Evolutionary conservation across 2,888 invertebrate genomes (phyloP).

Genomic region (Drosophila nr. perissopoda): DNA sequence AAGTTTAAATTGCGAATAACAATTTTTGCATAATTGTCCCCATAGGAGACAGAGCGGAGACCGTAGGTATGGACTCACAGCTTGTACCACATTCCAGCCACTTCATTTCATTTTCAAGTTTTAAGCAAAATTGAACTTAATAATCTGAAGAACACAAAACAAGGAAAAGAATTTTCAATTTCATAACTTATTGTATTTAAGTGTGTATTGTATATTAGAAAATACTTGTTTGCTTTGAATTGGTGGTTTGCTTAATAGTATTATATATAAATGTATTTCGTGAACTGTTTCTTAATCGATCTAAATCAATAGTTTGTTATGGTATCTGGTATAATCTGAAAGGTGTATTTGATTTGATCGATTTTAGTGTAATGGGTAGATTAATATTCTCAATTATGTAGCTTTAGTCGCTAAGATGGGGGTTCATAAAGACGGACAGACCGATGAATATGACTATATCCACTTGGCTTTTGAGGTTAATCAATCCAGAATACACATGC

Average conservation of each 20-base stretch:
- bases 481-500: background rate
- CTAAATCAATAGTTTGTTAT: background rate
- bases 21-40: slow-evolving; percentile 3
- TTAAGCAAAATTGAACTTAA: background rate
- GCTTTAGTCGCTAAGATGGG: background rate
- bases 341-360: background rate
- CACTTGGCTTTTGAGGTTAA: background rate
- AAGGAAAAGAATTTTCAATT: background rate
- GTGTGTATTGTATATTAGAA: background rate
- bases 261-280: background rate
- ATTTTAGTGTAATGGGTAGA: background rate
- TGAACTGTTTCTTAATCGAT: background rate
- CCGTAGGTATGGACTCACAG: background rate
- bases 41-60: background rate
- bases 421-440: background rate
- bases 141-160: background rate
- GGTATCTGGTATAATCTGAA: background rate
- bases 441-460: background rate
- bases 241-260: background rate
- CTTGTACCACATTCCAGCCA: background rate
- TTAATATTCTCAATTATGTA: background rate
- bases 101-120: background rate
- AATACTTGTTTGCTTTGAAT: background rate
- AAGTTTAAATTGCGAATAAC: background rate
- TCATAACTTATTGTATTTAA: background rate